These are phyloP conservation scores for Amniataba percoides DNA, from an alignment of 2,797 vertebrate species.

Conservation along the genomic window DNA sequence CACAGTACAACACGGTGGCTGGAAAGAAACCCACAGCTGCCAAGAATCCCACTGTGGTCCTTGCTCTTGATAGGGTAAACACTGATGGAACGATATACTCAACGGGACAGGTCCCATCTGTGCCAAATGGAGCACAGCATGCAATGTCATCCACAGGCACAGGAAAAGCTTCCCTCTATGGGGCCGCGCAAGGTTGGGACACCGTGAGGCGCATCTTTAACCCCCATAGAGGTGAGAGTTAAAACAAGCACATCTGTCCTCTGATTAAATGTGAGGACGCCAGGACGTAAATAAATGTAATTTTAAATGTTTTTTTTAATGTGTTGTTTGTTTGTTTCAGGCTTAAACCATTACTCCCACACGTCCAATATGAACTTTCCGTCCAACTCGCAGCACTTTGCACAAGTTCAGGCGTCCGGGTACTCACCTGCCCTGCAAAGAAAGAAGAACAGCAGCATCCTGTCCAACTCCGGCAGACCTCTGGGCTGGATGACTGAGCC, in stretches of 20 bases:
- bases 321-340: conserved; percentile 44
- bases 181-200: conserved; percentile 75
- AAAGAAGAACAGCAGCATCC: conserved; percentile 75
- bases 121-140: conserved; percentile 81
- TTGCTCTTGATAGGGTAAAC: conserved; percentile 89
- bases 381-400: conserved; percentile 83
- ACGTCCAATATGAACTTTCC: conserved; percentile 77
- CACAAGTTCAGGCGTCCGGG: conserved; percentile 76
- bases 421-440: conserved; percentile 82
- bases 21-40: conserved; percentile 79
- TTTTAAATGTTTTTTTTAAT: conserved; percentile 9
- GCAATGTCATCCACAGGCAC: conserved; percentile 83
- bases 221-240: conserved; percentile 81
- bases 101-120: conserved; percentile 75
- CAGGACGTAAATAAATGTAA: background rate
- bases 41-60: conserved; percentile 86
- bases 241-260: background rate
- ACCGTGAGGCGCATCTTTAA: conserved; percentile 87
- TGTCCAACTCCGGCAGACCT: conserved; percentile 75
- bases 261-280: background rate
- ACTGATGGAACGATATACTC: conserved; percentile 81
- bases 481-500: conserved; percentile 83
- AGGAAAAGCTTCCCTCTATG: conserved; percentile 71
- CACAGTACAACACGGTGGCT: conserved; percentile 76
- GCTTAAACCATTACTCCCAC: conserved; percentile 80